phyloP scores from a whole-genome alignment of 1,140 invertebrate genomes.

The Cheumatopsyche charites region DNA sequence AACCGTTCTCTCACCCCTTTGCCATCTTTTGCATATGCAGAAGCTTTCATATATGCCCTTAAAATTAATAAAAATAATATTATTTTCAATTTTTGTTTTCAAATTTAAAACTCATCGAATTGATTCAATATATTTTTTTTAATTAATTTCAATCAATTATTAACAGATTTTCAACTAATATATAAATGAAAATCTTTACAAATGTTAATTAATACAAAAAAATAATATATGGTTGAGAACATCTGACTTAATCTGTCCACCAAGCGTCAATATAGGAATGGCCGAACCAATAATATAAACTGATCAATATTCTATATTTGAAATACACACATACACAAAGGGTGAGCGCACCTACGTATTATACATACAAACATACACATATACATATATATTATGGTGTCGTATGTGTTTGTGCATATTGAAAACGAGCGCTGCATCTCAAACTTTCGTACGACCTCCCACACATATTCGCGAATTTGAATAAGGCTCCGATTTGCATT shows the following conservation, averaged over 20 bases:
- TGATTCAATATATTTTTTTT: too few species aligned
- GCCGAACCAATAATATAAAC: slow-evolving; percentile 47
- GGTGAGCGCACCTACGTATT: background rate
- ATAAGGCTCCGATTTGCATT: background rate
- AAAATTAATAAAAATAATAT: background rate
- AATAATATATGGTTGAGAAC: background rate
- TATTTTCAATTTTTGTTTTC: too few species aligned
- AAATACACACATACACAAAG: slow-evolving; percentile 38
- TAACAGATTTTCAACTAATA: background rate
- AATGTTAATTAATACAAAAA: too few species aligned
- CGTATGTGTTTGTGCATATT: background rate
- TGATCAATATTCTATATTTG: slow-evolving; percentile 48
- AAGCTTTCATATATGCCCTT: background rate
- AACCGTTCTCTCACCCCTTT: background rate
- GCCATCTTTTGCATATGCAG: background rate
- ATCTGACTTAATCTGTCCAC: slow-evolving; percentile 34
- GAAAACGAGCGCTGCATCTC: background rate
- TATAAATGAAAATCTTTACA: too few species aligned
- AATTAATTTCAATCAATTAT: too few species aligned
- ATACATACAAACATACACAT: too few species aligned
- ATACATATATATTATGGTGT: too few species aligned
- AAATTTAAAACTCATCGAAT: too few species aligned
- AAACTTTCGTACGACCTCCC: slow-evolving; percentile 5
- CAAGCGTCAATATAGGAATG: slow-evolving; percentile 34
- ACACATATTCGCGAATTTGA: too few species aligned